These are phyloP conservation scores for Thera obeliscata DNA, from an alignment of 2,888 invertebrate species.

Conservation along the genomic window DNA sequence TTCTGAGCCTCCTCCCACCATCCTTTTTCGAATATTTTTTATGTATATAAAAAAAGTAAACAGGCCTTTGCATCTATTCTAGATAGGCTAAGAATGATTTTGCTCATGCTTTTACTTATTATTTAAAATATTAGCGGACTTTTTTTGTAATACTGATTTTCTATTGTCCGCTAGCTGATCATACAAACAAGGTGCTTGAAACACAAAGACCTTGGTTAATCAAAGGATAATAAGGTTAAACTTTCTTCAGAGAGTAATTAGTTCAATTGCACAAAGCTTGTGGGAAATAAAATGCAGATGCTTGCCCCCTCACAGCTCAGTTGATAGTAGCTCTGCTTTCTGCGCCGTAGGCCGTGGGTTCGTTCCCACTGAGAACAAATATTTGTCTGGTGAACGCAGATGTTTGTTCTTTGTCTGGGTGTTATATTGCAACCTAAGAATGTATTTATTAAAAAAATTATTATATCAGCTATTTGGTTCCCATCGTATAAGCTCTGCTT, in stretches of 20 bases:
- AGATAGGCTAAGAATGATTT: too few species aligned
- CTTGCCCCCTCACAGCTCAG: too few species aligned
- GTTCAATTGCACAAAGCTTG: constrained; percentile 11
- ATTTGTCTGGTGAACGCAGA: too few species aligned
- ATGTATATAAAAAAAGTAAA: too few species aligned
- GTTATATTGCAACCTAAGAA: not conserved
- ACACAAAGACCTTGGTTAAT: constrained; percentile 11
- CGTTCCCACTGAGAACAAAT: too few species aligned
- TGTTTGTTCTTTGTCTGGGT: not conserved
- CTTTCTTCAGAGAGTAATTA: constrained; percentile 16
- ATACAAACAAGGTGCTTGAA: constrained; percentile 12
- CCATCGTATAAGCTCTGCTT: too few species aligned
- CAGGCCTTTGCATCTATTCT: too few species aligned
- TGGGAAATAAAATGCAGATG: constrained; percentile 11
- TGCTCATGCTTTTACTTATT: not conserved
- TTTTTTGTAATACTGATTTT: not conserved
- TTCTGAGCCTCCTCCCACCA: too few species aligned
- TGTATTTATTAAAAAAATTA: not conserved
- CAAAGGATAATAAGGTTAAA: constrained; percentile 20
- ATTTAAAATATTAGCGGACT: not conserved
- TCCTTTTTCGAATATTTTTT: too few species aligned
- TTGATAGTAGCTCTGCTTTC: too few species aligned
- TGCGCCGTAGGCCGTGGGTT: too few species aligned
- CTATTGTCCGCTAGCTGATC: constrained; percentile 6
- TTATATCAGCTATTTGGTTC: too few species aligned